Percentiles rank a stretch among this genome's conserved stretches.
Evolutionary conservation across 2,888 invertebrate species (phyloP).

Genomic region (Liposcelis brunnea): DNA sequence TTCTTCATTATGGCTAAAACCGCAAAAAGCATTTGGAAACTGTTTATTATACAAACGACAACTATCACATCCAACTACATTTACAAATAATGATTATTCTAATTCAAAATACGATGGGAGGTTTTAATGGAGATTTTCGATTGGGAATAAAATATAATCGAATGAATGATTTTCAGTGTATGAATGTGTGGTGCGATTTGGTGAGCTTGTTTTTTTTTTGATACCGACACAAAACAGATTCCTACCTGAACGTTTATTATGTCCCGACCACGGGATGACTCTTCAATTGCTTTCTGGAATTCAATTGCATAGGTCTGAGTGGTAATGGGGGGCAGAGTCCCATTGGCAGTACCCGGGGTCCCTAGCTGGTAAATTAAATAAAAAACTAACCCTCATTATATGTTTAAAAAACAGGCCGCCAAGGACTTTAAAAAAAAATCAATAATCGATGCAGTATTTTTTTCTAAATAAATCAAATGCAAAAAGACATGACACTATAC

Average conservation of each 20-base stretch:
- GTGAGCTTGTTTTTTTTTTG: not conserved
- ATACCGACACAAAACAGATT: not conserved
- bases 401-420: not conserved
- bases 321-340: constrained; percentile 31
- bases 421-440: too few relatives aligned
- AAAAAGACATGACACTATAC: not conserved
- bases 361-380: constrained; percentile 23
- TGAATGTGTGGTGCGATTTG: too few relatives aligned
- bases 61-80: too few relatives aligned
- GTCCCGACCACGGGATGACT: constrained; percentile 38
- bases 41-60: too few relatives aligned
- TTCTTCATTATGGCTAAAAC: too few relatives aligned
- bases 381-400: not conserved
- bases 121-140: too few relatives aligned
- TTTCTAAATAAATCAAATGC: not conserved
- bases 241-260: constrained; percentile 36
- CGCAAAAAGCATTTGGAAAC: too few relatives aligned
- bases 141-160: too few relatives aligned
- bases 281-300: constrained; percentile 35
- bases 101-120: too few relatives aligned
- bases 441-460: too few relatives aligned
- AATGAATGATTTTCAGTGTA: too few relatives aligned
- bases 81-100: too few relatives aligned
- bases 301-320: constrained; percentile 35
- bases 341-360: constrained; percentile 28